Conservation (phyloP, 2,797 vertebrate genomes). For the Melopsittacus undulatus region DNA sequence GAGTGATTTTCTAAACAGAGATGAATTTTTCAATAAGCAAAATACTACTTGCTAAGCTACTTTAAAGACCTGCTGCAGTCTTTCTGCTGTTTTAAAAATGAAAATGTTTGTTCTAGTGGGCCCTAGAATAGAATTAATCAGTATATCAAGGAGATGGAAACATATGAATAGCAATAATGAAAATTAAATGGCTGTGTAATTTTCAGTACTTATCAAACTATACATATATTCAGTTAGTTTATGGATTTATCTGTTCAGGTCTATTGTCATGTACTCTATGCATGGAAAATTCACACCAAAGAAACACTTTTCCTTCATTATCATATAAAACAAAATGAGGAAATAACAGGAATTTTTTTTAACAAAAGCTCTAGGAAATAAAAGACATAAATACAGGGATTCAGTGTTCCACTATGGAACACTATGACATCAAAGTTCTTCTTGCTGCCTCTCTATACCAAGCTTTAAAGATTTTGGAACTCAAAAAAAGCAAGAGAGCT, state of each 20-base stretch:
- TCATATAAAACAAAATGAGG: background rate
- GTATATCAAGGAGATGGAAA: background rate
- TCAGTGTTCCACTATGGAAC: background rate
- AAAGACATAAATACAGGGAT: background rate
- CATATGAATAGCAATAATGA: background rate
- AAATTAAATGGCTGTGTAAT: background rate
- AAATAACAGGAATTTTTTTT: background rate
- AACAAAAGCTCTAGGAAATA: background rate
- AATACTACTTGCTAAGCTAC: background rate
- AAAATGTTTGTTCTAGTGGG: background rate
- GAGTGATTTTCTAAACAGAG: background rate
- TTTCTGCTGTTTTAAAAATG: background rate
- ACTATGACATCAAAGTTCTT: background rate
- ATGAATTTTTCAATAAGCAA: background rate
- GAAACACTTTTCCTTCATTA: background rate
- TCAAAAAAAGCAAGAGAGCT: background rate
- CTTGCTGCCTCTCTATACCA: rapidly evolving
- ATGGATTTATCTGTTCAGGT: background rate
- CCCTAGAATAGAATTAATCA: background rate
- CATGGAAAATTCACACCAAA: background rate
- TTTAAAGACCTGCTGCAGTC: background rate
- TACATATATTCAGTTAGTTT: background rate
- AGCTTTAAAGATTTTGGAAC: background rate
- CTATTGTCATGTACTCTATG: background rate
- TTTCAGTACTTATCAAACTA: background rate